These are phyloP conservation scores for Pseudomyrmex gracilis DNA, from an alignment of 1,140 invertebrate genomes.

Conservation along the genomic window DNA sequence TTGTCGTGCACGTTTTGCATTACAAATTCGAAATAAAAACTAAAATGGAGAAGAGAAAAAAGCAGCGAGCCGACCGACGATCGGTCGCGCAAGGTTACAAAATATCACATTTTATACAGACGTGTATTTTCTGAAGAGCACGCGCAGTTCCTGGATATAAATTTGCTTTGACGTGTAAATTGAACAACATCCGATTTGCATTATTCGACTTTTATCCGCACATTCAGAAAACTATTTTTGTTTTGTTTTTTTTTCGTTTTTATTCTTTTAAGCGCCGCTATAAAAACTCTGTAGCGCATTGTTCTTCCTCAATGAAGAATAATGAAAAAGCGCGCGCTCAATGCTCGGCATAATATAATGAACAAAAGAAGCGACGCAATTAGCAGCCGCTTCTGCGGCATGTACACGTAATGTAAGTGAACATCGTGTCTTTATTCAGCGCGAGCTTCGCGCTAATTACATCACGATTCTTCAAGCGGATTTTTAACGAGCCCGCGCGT, in stretches of 20 bases:
- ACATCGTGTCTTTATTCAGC: constrained; percentile 51
- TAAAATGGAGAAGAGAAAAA: background rate
- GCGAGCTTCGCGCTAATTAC: constrained; percentile 40
- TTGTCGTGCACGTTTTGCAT: background rate
- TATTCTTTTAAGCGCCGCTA: background rate
- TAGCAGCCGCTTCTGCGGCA: constrained; percentile 23
- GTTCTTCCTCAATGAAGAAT: constrained; percentile 12
- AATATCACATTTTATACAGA: background rate
- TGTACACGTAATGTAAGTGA: constrained; percentile 25
- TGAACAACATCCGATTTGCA: background rate
- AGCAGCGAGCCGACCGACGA: background rate
- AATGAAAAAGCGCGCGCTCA: constrained; percentile 17
- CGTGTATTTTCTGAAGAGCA: background rate
- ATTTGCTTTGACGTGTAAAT: constrained; percentile 11
- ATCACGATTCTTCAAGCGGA: constrained; percentile 39
- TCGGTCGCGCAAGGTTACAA: too few species aligned
- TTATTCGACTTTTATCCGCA: background rate
- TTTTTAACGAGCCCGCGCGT: constrained; percentile 36
- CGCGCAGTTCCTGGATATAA: background rate
- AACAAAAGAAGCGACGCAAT: constrained; percentile 52
- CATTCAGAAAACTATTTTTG: too few species aligned
- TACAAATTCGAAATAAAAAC: constrained; percentile 44
- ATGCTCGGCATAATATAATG: constrained; percentile 18
- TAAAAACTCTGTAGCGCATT: background rate
- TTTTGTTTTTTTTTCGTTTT: background rate